Base-by-base conservation (phyloP, 2,113 vertebrate species). In the Grallaria varia region DNA sequence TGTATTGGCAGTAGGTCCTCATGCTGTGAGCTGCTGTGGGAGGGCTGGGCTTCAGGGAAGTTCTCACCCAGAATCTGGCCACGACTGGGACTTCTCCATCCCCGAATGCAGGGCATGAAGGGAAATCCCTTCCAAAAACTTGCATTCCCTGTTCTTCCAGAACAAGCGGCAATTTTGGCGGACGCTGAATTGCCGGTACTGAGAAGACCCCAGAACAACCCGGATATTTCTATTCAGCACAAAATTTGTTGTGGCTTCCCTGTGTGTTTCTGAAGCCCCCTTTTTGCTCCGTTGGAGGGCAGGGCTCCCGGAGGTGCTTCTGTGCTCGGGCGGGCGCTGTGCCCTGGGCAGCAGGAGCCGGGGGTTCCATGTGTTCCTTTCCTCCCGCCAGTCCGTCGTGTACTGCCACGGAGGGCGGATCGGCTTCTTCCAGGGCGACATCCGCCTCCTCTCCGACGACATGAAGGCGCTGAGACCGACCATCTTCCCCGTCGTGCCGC, bases 391-490 rank as follows among this genome's bases (percentile, higher is more conserved):
- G 99, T 99, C 99, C 33, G 99, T 99, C 5, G 99, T 99, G 8
- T 99, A 99, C 95, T 99, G 99, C 95, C 99, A 99, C 0, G 99
- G 99, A 23, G 99, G 99, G 45, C 97, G 99, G 6, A 98, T 99
- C 8, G 99, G 99, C 10, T 99, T 99, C 96, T 99, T 99, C 75
- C 99, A 99, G 95, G 99, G 99, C 4, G 99, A 99, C 59, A 99
- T 99, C 76, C 99, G 99, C 13, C 99, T 99, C 55, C 97, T 99
- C 18, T 98, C 99, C 0, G 99, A 99, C 1, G 99, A 99, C 44
- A 99, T 99, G 99, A 99, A 99, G 95, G 98, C 98, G 7, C 95
- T 99, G 47, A 90, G 97, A 23, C 99, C 99, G 22, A 99, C 99
- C 89, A 99, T 99, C 89, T 99, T 99, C 93, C 99, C 99, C 0